Evolutionary conservation across 2,113 vertebrate species (phyloP), one percentile per base, ranked within the genome.

Genomic region (Tychaedon coryphoeus): DNA sequence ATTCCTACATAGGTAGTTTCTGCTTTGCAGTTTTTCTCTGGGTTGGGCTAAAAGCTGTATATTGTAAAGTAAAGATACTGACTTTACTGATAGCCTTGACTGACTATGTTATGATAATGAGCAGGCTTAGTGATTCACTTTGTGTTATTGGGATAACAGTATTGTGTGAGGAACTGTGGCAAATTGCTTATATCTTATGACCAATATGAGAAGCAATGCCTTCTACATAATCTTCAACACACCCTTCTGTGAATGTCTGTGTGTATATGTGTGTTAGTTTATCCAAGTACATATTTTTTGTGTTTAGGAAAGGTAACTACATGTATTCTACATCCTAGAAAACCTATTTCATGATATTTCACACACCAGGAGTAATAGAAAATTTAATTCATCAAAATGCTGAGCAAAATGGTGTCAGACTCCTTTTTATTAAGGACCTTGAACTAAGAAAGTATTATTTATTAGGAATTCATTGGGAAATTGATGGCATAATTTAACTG

Each of bases 381-480:
- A 88, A 62, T 26, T 53, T 65, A 45, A 12, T 80, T 93, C 31
- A 56, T 85, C 38, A 86, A 76, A 91, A 54, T 82, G 29, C 34
- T 60, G 38, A 58, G 11, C n/a, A 91, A 91, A 93, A 69, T 31
- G 53, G 47, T 70, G 47, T 70, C 40, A 75, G 25, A 25, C 20
- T 91, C 28, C 5, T 73, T 95, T 87, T 88, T 90, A 67, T 82
- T 72, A 86, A 80, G 14, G 66, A 88, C 43, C 38, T 93, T 73
- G 78, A 70, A 66, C 87, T 90, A 73, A 91, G 33, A 34, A 93
- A 86, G 38, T 83, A 76, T 92, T 95, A 95, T 95, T 94, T 95
- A 95, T 95, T 92, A 93, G 81, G 8, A 60, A 70, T 93, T 95
- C 64, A 79, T 34, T 75, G 62, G 14, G 33, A 96, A 96, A 94